phyloP scores from a whole-genome alignment of 2,888 invertebrate genomes.

The Noctua fimbriata region DNA sequence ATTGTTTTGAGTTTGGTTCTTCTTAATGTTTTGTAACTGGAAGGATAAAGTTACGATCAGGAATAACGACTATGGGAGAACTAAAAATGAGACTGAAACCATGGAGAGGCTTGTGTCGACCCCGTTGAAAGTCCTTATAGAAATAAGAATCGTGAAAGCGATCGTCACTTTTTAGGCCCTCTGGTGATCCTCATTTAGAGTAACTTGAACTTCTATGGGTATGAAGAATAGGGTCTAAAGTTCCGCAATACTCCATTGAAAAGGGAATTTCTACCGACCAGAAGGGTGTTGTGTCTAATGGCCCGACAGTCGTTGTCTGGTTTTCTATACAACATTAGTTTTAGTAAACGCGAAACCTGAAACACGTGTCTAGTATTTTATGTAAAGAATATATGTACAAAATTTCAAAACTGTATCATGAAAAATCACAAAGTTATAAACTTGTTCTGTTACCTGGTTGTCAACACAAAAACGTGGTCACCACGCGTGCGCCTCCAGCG shows the following conservation, averaged over 20 bases:
- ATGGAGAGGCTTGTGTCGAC: background rate
- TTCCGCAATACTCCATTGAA: background rate
- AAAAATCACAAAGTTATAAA: too few relatives aligned
- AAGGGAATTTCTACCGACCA: background rate
- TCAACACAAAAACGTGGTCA: too few relatives aligned
- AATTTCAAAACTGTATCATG: too few relatives aligned
- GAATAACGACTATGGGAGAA: background rate
- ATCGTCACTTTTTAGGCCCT: background rate
- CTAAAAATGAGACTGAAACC: background rate
- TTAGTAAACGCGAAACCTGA: too few relatives aligned
- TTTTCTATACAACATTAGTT: too few relatives aligned
- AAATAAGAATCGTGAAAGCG: background rate
- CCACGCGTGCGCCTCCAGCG: too few relatives aligned
- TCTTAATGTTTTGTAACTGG: background rate
- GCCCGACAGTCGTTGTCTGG: too few relatives aligned
- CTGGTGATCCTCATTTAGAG: background rate
- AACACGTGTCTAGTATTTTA: too few relatives aligned
- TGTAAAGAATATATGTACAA: too few relatives aligned
- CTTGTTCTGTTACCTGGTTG: too few relatives aligned
- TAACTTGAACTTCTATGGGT: background rate
- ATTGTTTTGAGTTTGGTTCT: conserved; percentile 3
- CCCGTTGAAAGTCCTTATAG: background rate
- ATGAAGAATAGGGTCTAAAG: background rate
- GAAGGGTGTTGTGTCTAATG: too few relatives aligned
- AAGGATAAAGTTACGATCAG: background rate